A percentile compares a stretch with the other conserved stretches of the same genome.
phyloP scores from a whole-genome alignment of 2,113 vertebrate species.

The Marmota flaviventris region DNA sequence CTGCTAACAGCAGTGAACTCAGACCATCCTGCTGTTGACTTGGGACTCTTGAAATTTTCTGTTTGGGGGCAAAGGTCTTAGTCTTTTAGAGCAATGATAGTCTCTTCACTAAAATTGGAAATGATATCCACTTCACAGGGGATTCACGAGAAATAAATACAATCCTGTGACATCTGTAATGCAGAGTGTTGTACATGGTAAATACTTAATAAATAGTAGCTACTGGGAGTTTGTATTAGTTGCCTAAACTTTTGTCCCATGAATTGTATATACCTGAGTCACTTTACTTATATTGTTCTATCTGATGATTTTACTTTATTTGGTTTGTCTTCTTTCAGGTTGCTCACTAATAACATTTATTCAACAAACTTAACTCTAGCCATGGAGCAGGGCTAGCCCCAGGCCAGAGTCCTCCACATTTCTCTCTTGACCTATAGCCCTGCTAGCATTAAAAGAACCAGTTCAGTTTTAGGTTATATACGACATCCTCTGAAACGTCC shows the following conservation, averaged over 20 bases:
- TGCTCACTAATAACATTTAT: neutral
- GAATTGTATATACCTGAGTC: neutral
- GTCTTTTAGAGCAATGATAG: neutral
- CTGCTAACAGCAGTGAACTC: accelerated
- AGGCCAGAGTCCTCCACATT: neutral
- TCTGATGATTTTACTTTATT: neutral
- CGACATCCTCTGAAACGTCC: neutral
- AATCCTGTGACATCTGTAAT: neutral
- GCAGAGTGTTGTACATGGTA: neutral
- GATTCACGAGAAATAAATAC: neutral
- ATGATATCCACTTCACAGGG: neutral
- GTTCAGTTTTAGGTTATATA: neutral
- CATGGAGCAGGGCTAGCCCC: neutral
- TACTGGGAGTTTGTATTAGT: neutral
- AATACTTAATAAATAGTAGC: neutral
- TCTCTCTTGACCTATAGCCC: neutral
- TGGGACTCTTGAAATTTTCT: neutral
- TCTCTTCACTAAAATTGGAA: neutral
- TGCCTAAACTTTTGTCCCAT: neutral
- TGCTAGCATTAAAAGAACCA: neutral
- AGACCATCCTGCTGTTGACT: neutral
- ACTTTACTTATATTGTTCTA: neutral
- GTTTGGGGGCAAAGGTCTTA: neutral
- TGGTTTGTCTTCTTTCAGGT: neutral
- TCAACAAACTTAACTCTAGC: neutral